Percentiles rank a stretch among this genome's conserved stretches.
Evolutionary conservation across 2,113 vertebrate genomes (phyloP).

Genomic region (Dermatemys mawii): DNA sequence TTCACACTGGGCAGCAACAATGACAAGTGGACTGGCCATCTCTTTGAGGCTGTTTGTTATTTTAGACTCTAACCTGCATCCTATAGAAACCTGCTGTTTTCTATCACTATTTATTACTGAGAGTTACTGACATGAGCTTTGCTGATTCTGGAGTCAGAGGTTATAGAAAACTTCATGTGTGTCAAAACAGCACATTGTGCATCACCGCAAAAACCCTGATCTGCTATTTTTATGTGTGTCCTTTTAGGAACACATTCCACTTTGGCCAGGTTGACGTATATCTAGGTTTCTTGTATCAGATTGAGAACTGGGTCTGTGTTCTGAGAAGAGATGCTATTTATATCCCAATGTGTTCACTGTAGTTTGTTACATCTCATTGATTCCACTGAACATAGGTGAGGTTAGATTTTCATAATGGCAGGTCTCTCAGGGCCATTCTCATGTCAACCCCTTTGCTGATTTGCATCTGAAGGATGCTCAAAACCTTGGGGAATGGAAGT

Average conservation of each 20-base stretch:
- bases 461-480: not conserved
- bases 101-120: not conserved
- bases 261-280: not conserved
- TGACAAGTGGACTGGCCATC: not conserved
- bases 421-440: not conserved
- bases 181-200: not conserved
- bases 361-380: conserved; percentile 35
- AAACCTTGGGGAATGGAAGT: not conserved
- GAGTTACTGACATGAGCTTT: conserved; percentile 4
- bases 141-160: not conserved
- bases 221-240: not conserved
- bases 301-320: not conserved
- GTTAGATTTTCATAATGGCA: not conserved
- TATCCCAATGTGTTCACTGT: not conserved
- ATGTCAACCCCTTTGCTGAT: conserved; percentile 13
- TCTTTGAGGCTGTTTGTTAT: not conserved
- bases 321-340: not conserved
- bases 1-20: not conserved
- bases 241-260: not conserved
- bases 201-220: not conserved
- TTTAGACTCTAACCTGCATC: not conserved
- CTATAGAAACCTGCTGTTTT: not conserved
- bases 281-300: not conserved
- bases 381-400: conserved; percentile 12
- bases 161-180: not conserved